Evolutionary conservation across 2,113 vertebrate genomes (phyloP).

Genomic region (Sinocyclocheilus rhinocerous): DNA sequence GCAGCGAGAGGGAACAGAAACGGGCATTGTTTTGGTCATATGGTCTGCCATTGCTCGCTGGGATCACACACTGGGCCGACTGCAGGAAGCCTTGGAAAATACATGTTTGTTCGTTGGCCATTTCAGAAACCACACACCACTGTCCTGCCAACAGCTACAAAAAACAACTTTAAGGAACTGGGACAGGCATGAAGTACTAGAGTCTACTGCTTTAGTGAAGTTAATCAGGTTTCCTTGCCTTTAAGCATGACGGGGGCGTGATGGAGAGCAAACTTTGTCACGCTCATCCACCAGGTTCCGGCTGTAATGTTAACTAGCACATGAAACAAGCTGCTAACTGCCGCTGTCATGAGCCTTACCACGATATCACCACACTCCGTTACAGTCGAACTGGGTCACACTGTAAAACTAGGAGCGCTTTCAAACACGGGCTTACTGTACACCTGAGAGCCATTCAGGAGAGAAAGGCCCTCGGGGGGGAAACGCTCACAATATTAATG

Average conservation of each 20-base stretch:
- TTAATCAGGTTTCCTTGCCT: slow-evolving; percentile 29
- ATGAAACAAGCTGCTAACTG: background rate
- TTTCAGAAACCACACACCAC: slow-evolving; percentile 21
- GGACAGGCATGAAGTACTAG: slow-evolving; percentile 23
- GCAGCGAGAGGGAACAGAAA: background rate
- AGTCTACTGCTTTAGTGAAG: background rate
- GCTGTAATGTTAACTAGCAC: slow-evolving; percentile 34
- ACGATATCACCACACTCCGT: background rate
- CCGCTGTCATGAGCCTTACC: background rate
- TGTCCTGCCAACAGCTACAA: slow-evolving; percentile 1
- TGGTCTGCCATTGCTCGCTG: background rate
- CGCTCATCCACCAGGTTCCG: background rate
- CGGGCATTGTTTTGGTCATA: slow-evolving; percentile 9
- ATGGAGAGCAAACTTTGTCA: slow-evolving; percentile 16
- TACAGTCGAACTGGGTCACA: slow-evolving; percentile 36
- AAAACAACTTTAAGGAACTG: background rate
- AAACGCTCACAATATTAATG: background rate
- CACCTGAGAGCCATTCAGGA: background rate
- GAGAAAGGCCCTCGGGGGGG: background rate
- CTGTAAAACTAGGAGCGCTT: slow-evolving; percentile 23
- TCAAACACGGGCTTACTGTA: background rate
- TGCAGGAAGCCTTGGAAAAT: slow-evolving; percentile 34
- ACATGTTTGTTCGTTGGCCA: background rate
- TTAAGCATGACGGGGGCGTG: background rate
- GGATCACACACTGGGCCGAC: background rate